Evolutionary conservation across 1,140 invertebrate species (phyloP), one percentile per base, ranked within the genome.

Genomic region (Atopsyche davidsoni): DNA sequence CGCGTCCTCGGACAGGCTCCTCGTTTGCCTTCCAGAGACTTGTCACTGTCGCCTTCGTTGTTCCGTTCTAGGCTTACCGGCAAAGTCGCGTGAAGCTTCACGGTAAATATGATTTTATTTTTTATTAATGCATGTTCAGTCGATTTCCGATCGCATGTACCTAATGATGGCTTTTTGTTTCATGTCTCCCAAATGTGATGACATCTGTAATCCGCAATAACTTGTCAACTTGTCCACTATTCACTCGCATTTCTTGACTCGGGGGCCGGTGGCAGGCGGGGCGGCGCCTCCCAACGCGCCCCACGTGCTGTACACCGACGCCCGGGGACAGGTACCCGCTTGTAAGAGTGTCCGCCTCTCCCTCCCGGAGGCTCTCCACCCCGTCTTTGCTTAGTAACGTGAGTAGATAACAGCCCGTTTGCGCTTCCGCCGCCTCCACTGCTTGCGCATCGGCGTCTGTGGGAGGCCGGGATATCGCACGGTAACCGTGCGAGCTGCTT

Each of bases 231-330:
- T 57, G 47, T 53, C 40, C 50, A 36, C 54, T 44, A 49, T 38
- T 35, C 18, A 44, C 2, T 38, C 39, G 55, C 51, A 46, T 41
- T 53, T 41, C 49, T 49, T 57, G 43, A 41, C 47, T 46, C 32
- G 41, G 25, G 48, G 7, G 28, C 46, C 19, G 38, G 32, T 46
- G 32, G 16, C 24, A 34, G 44, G 31, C 41, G 69, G 67, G 62
- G 67, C 68, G 77, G 79, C 89, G 70, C 82, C 86, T 68, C 75
- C 78, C 79, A 92, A 92, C 77, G 86, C 87, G 78, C 83, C 86
- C 75, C 90, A 85, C 81, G 88, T 93, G 78, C 85, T 89, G 79
- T 93, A 92, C 85, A 92, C 88, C 80, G 89, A 92, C 79, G 86
- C 87, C 72, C 87, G 89, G 79, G 88, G 87, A 82, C 89, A 93